Percentiles rank a stretch among this genome's conserved stretches.
Evolutionary conservation across 2,888 invertebrate genomes (phyloP).

Genomic region (Parochlus steinenii): DNA sequence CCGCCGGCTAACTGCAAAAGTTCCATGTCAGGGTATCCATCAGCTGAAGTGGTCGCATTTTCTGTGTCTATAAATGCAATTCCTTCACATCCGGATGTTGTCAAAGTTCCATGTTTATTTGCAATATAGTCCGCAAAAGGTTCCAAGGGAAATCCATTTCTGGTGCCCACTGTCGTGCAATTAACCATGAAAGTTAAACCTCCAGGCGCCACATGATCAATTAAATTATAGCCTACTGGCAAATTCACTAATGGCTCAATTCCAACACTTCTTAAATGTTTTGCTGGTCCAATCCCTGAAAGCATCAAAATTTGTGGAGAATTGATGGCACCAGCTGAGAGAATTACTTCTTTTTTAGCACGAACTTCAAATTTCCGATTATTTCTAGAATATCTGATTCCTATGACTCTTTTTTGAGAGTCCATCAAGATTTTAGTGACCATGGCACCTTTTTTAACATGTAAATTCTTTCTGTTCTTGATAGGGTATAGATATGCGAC

Average conservation of each 20-base stretch:
- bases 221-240: constrained; percentile 44
- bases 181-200: constrained; percentile 5
- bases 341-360: constrained; percentile 49
- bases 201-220: constrained; percentile 42
- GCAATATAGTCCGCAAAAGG: constrained; percentile 17
- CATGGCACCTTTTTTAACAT: constrained; percentile 35
- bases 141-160: background rate
- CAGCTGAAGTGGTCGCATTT: constrained; percentile 30
- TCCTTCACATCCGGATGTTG: constrained; percentile 42
- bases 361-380: constrained; percentile 29
- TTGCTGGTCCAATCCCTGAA: constrained; percentile 49
- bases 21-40: constrained; percentile 51
- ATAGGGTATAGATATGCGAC: constrained; percentile 40
- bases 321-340: constrained; percentile 63
- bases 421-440: constrained; percentile 40
- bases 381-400: constrained; percentile 36
- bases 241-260: constrained; percentile 39
- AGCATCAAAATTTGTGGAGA: constrained; percentile 70
- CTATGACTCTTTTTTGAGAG: constrained; percentile 33
- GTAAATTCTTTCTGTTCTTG: constrained; percentile 35
- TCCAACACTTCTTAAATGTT: constrained; percentile 35
- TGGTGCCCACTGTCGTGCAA: background rate
- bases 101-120: constrained; percentile 29
- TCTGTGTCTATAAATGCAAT: constrained; percentile 45
- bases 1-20: constrained; percentile 43